Percentiles rank a stretch among this genome's conserved stretches.
These are phyloP conservation scores for Porites australiensis DNA, from an alignment of 64 coral and sea anemone species.

Conservation along the genomic window DNA sequence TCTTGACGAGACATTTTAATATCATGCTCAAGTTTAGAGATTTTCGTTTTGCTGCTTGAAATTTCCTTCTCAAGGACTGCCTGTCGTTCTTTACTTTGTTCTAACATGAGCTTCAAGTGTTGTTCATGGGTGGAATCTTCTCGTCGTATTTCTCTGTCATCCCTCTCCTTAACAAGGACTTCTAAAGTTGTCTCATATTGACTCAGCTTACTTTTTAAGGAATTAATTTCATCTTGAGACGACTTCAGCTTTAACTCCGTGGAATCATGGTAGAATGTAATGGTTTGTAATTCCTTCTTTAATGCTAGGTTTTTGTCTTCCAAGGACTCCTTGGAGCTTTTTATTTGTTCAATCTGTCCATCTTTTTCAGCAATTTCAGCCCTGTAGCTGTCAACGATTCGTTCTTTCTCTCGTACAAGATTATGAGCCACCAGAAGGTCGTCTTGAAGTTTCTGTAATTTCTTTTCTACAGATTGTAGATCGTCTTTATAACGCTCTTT, in stretches of 20 bases:
- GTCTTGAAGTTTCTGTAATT: conserved; percentile 29
- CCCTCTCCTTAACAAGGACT: conserved; percentile 24
- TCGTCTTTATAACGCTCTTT: conserved; percentile 28
- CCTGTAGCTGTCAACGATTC: conserved; percentile 20
- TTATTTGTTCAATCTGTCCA: conserved; percentile 22
- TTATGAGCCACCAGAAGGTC: conserved; percentile 14
- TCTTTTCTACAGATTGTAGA: not conserved
- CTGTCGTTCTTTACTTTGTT: conserved; percentile 24
- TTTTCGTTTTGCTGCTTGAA: not conserved
- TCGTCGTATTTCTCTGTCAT: not conserved
- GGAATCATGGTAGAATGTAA: conserved; percentile 23
- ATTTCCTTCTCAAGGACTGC: conserved; percentile 36
- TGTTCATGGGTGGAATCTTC: not conserved
- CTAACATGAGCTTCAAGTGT: not conserved
- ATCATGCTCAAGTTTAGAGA: conserved; percentile 32
- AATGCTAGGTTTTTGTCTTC: not conserved
- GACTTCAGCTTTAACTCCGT: conserved; percentile 25
- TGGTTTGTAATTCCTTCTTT: conserved; percentile 51
- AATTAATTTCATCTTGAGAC: conserved; percentile 27
- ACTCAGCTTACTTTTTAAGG: conserved; percentile 18
- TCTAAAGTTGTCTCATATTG: conserved; percentile 21
- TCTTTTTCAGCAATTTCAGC: conserved; percentile 25
- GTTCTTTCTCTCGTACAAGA: conserved; percentile 33
- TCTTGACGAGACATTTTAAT: conserved; percentile 47
- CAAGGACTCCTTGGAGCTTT: conserved; percentile 3